Conservation (phyloP, 2,888 invertebrate genomes). For the Chouioia cunea region DNA sequence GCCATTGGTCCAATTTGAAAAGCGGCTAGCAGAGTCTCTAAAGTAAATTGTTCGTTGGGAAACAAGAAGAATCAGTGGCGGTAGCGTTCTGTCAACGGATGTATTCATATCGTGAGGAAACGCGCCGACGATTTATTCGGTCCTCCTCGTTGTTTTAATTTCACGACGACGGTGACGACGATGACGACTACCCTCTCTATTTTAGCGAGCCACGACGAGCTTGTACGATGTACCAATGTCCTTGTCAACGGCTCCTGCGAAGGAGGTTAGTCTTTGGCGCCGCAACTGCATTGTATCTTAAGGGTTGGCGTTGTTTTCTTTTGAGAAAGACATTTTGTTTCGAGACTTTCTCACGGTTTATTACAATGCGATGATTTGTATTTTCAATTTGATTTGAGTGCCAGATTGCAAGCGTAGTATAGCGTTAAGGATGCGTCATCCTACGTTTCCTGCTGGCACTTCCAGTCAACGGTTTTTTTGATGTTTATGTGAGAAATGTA, state of each 20-base stretch:
- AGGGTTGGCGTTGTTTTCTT: background rate
- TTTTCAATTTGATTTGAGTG: no score
- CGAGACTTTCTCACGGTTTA: background rate
- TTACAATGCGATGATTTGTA: no score
- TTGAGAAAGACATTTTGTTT: background rate
- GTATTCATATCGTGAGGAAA: slow-evolving; percentile 3
- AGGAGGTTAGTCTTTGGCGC: slow-evolving; percentile 73
- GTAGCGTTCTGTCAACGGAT: slow-evolving; percentile 44
- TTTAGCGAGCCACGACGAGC: slow-evolving; percentile 80
- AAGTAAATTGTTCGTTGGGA: background rate
- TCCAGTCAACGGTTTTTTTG: background rate
- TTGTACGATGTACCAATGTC: slow-evolving; percentile 77
- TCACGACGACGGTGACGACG: slow-evolving; percentile 32
- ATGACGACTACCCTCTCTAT: slow-evolving; percentile 71
- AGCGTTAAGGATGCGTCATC: background rate
- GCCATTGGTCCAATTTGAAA: slow-evolving; percentile 28
- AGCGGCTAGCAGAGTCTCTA: background rate
- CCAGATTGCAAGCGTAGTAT: background rate
- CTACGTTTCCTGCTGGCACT: slow-evolving; percentile 10
- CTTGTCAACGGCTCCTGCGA: slow-evolving; percentile 77
- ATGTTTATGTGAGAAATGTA: background rate
- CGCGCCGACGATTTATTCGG: slow-evolving; percentile 8
- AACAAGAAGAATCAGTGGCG: slow-evolving; percentile 5
- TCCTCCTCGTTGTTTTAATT: background rate
- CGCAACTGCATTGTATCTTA: background rate